These are phyloP conservation scores for Phoeniculus purpureus DNA, from an alignment of 2,797 vertebrate genomes.

Conservation along the genomic window DNA sequence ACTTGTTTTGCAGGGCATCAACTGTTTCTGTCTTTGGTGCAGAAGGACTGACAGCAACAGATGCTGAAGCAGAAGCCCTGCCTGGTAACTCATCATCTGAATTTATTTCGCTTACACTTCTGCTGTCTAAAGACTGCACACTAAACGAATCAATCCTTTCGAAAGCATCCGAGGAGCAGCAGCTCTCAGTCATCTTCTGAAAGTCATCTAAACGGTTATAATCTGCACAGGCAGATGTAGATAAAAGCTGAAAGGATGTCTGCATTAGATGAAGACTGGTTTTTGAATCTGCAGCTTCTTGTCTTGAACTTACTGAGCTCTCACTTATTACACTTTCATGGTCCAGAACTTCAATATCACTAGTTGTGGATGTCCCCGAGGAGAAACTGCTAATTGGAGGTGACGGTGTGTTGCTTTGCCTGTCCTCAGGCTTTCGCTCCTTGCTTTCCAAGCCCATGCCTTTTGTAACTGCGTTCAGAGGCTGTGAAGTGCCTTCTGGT, in stretches of 20 bases:
- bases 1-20: constrained; percentile 56
- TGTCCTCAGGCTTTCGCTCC: constrained; percentile 91
- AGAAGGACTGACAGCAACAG: constrained; percentile 78
- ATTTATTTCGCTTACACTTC: constrained; percentile 97
- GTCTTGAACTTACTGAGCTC: constrained; percentile 95
- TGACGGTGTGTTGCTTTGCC: constrained; percentile 95
- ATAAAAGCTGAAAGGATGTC: constrained; percentile 95
- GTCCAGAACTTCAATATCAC: constrained; percentile 97
- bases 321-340: constrained; percentile 98
- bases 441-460: constrained; percentile 85
- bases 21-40: constrained; percentile 60
- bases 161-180: constrained; percentile 94
- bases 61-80: constrained; percentile 84
- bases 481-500: constrained; percentile 55
- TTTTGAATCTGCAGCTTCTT: constrained; percentile 91
- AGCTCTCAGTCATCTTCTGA: constrained; percentile 94
- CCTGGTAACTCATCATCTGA: constrained; percentile 94
- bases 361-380: constrained; percentile 97
- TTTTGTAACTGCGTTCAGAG: constrained; percentile 78
- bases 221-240: constrained; percentile 91
- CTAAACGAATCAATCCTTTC: constrained; percentile 98
- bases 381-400: constrained; percentile 96
- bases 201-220: constrained; percentile 93
- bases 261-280: constrained; percentile 94
- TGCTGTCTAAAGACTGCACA: constrained; percentile 95